Percentiles rank a stretch among this genome's conserved stretches.
These are phyloP conservation scores for Cryptus armator DNA, from an alignment of 2,888 invertebrate species.

Conservation along the genomic window DNA sequence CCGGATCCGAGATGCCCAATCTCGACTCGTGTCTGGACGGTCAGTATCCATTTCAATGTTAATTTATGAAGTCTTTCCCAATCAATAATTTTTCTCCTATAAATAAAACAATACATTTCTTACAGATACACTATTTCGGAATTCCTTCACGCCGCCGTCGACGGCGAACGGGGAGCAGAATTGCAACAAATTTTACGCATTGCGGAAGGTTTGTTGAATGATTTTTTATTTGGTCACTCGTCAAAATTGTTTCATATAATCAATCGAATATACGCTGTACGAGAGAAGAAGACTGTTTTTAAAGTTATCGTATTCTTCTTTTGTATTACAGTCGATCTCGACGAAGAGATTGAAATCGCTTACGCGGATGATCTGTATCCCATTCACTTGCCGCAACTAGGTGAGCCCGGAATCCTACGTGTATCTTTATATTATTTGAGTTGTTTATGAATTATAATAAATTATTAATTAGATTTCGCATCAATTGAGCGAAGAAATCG, in stretches of 20 bases:
- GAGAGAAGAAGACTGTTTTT: background rate
- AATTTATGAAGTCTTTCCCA: background rate
- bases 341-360: background rate
- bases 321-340: constrained; percentile 1
- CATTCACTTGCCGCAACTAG: background rate
- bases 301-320: background rate
- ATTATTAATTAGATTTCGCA: background rate
- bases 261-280: background rate
- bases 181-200: background rate
- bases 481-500: background rate
- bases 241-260: background rate
- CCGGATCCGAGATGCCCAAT: background rate
- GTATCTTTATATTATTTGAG: background rate
- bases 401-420: background rate
- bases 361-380: background rate
- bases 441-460: background rate
- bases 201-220: background rate
- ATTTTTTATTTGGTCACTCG: background rate
- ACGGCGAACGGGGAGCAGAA: background rate
- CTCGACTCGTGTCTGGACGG: background rate
- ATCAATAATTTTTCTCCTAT: background rate
- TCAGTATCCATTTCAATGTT: background rate
- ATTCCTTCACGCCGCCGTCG: background rate
- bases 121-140: background rate
- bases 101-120: background rate